phyloP scores from a whole-genome alignment of 2,888 invertebrate genomes.

The Drosophila hamatofila region DNA sequence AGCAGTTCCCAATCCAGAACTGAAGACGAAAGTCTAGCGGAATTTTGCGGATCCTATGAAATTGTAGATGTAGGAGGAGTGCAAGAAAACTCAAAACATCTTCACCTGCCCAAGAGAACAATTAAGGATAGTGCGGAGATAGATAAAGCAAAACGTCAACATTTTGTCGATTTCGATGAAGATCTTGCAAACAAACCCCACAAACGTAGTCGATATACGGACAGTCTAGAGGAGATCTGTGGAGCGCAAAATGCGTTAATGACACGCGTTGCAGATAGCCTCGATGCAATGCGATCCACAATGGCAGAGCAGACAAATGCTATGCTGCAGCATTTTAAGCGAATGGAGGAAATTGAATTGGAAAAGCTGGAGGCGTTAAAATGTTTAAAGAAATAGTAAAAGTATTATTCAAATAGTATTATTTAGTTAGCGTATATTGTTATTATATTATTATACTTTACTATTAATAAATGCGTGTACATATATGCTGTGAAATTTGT shows the following conservation, averaged over 20 bases:
- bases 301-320: constrained; percentile 6
- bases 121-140: too few relatives aligned
- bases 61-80: background rate
- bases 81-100: background rate
- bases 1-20: background rate
- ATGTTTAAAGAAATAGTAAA: constrained; percentile 1
- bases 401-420: background rate
- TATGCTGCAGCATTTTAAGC: constrained; percentile 18
- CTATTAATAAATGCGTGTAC: background rate
- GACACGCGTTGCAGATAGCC: constrained; percentile 5
- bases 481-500: too few relatives aligned
- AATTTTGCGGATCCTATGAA: constrained; percentile 1
- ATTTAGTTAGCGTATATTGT: background rate
- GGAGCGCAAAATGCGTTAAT: constrained; percentile 9
- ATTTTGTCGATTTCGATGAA: background rate
- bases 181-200: too few relatives aligned
- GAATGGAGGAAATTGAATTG: constrained; percentile 11
- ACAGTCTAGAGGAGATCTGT: constrained; percentile 3
- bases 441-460: background rate
- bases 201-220: background rate
- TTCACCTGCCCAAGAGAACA: background rate
- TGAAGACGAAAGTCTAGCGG: background rate
- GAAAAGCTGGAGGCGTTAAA: constrained; percentile 17
- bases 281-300: constrained; percentile 11
- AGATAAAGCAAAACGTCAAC: background rate